Evolutionary conservation across 2,888 invertebrate genomes (phyloP).

Genomic region (Tetramorium bicarinatum): DNA sequence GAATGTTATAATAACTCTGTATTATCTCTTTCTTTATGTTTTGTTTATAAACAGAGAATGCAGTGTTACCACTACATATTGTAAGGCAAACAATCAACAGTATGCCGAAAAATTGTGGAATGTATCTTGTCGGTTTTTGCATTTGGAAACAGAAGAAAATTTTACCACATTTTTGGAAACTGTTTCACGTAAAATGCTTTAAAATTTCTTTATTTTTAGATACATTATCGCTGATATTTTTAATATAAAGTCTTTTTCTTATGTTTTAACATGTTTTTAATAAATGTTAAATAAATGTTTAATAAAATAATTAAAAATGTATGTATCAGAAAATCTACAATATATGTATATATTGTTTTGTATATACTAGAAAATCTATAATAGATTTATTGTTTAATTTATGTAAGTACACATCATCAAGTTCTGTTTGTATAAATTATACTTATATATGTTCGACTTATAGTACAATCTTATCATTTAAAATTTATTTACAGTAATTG

Average conservation of each 20-base stretch:
- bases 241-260: not conserved
- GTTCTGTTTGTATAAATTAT: too few relatives aligned
- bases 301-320: not conserved
- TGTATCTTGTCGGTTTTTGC: slow-evolving; percentile 87
- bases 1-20: not conserved
- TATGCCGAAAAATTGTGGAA: slow-evolving; percentile 88
- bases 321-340: not conserved
- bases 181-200: slow-evolving; percentile 5
- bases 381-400: too few relatives aligned
- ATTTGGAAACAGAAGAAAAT: slow-evolving; percentile 86
- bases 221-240: not conserved
- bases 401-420: too few relatives aligned
- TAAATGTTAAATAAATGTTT: not conserved
- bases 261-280: not conserved
- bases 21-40: not conserved
- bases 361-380: not conserved
- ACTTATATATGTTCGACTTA: too few relatives aligned
- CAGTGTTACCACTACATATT: slow-evolving; percentile 86
- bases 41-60: slow-evolving; percentile 88
- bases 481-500: too few relatives aligned
- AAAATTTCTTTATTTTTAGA: not conserved
- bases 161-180: slow-evolving; percentile 67
- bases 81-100: slow-evolving; percentile 87
- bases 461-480: too few relatives aligned
- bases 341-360: too few relatives aligned